These are phyloP conservation scores for Prolemur simus DNA, from an alignment of 2,113 vertebrate species.

Conservation along the genomic window DNA sequence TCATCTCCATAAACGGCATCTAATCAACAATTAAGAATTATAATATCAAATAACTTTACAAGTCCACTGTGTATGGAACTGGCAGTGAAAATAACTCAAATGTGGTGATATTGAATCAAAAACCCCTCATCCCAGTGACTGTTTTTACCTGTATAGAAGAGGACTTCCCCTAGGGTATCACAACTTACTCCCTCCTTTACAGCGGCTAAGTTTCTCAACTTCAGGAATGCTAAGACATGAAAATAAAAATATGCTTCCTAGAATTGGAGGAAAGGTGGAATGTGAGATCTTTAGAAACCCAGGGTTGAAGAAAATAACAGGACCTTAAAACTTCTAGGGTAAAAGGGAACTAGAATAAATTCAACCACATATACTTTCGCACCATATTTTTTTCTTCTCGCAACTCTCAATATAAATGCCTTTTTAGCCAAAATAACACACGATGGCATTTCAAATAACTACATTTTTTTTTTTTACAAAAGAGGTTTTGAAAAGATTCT, in stretches of 20 bases:
- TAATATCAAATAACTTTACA: neutral
- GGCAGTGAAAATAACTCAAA: neutral
- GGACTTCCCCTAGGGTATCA: fast-evolving
- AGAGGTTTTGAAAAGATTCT: conserved; percentile 39
- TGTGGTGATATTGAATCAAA: neutral
- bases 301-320: neutral
- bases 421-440: conserved; percentile 35
- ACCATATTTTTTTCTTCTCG: neutral
- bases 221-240: neutral
- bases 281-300: neutral
- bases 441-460: conserved; percentile 16
- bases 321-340: neutral
- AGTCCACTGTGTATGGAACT: neutral
- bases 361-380: neutral
- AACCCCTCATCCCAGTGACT: neutral
- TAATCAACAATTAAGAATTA: neutral
- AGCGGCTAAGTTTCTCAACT: neutral
- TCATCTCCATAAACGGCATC: neutral
- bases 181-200: neutral
- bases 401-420: neutral
- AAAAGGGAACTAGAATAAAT: neutral
- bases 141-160: neutral
- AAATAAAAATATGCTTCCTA: neutral
- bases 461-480: neutral
- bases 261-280: neutral